A percentile compares a stretch with the other conserved stretches of the same genome.
These are phyloP conservation scores for Eudasyphora cyanicolor DNA, from an alignment of 2,888 invertebrate species.

Conservation along the genomic window DNA sequence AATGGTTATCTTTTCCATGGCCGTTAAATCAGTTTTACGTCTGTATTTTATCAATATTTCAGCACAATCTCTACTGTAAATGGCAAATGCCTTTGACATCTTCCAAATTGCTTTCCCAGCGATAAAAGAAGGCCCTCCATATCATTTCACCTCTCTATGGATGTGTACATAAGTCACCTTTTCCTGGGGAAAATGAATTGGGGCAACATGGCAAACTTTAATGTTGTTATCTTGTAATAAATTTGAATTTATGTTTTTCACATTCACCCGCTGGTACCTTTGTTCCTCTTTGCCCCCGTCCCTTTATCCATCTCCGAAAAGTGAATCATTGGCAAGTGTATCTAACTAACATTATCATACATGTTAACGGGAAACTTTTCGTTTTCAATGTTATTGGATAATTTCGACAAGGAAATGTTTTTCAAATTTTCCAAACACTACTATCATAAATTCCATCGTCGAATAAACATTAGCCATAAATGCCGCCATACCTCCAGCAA, in stretches of 20 bases:
- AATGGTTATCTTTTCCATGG: neutral
- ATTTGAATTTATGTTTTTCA: slow-evolving; percentile 4
- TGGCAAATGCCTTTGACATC: neutral
- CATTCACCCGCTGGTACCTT: neutral
- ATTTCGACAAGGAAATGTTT: neutral
- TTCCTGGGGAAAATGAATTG: neutral
- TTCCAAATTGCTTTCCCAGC: neutral
- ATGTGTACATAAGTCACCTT: neutral
- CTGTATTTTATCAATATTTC: neutral
- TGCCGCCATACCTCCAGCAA: too few relatives aligned
- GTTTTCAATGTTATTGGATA: neutral
- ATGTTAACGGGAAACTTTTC: neutral
- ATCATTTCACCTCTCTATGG: neutral
- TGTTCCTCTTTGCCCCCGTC: neutral
- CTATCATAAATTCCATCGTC: neutral
- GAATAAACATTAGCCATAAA: slow-evolving; percentile 6
- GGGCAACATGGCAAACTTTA: neutral
- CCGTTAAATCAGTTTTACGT: neutral
- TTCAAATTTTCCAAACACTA: slow-evolving; percentile 3
- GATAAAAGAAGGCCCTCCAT: neutral
- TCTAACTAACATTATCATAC: too few relatives aligned
- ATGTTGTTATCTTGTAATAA: slow-evolving; percentile 8
- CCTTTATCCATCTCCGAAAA: too few relatives aligned
- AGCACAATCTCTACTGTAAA: neutral
- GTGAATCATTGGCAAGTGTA: too few relatives aligned